Percentiles rank a stretch among this genome's conserved stretches.
phyloP scores from a whole-genome alignment of 2,113 vertebrate genomes.

The Nycticorax nycticorax region DNA sequence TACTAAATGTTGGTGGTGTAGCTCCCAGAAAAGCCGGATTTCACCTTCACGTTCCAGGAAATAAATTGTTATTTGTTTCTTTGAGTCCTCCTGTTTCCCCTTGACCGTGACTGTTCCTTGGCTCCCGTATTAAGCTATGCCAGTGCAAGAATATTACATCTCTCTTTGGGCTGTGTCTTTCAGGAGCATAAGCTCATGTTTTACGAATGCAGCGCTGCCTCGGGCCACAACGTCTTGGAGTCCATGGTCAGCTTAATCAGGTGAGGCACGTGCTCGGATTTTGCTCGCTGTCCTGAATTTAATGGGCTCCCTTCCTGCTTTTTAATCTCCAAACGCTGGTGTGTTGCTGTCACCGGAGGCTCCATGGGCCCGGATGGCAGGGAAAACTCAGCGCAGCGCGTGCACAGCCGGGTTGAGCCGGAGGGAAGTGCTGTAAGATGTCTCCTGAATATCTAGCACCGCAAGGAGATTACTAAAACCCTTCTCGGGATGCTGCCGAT shows the following conservation, averaged over 20 bases:
- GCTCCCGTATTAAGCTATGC: neutral
- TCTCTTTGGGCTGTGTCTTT: neutral
- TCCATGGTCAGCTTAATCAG: conserved; percentile 81
- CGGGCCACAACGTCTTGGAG: conserved; percentile 84
- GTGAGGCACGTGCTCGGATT: conserved; percentile 67
- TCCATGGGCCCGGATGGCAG: neutral
- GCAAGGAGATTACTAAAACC: neutral
- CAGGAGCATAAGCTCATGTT: conserved; percentile 86
- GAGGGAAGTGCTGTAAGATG: neutral
- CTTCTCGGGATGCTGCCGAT: neutral
- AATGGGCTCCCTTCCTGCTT: neutral
- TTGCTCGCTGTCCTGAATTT: neutral
- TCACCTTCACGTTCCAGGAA: neutral
- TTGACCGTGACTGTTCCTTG: neutral
- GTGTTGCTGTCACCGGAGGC: neutral
- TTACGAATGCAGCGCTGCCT: conserved; percentile 88
- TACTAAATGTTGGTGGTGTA: neutral
- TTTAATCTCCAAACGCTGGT: neutral
- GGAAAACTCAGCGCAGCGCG: neutral
- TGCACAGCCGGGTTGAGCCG: neutral
- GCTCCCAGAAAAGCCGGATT: neutral
- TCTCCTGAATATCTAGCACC: neutral
- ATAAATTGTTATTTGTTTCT: neutral
- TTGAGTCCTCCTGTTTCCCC: neutral
- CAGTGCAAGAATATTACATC: neutral